Base-by-base conservation (phyloP, 2,888 invertebrate species). In the Catocala fraxini region DNA sequence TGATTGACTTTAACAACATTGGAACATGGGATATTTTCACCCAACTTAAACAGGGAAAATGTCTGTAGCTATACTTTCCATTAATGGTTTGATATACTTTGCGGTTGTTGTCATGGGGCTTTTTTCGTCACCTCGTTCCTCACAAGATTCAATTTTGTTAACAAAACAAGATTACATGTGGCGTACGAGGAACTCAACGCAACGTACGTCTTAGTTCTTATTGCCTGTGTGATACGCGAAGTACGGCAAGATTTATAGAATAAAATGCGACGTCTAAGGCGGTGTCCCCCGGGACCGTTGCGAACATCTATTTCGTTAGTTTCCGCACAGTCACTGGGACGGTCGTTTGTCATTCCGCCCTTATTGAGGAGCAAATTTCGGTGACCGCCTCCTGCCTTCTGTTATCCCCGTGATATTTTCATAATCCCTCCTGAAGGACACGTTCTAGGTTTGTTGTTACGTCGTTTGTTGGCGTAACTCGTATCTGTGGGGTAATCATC, bases 301-400 rank as follows among this genome's bases (percentile, higher is more conserved):
- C 64, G 75, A 75, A 81, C 84, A 82, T 84, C 81, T 86, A 85
- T 85, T 84, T 80, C 76, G 84, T 82, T 85, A 86, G 84, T 83
- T 87, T 87, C 79, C 80, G 86, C 87, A 77, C 73, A 83, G 87
- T 90, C 89, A 89, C 84, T 76, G 82, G 76, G 73, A 71, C 72
- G 79, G 77, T 89, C 89, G 87, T 90, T 89, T 89, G 86, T 89
- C 89, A 89, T 89, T 81, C 81, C 70, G 64, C 69, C 85, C 83
- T 86, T 86, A 89, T 88, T 88, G 87, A 85, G 81, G 85, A 82
- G 82, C 84, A 82, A 85, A 84, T 85, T 85, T 83, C 79, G 79
- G 84, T 84, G 86, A 83, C 87, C 85, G 85, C 81, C 84, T 80
- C 79, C 73, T 77, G 80, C 77, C 79, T 77, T 73, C 77, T 79